Evolutionary conservation across 2,113 vertebrate species (phyloP).

Genomic region (Cheilinus undulatus): DNA sequence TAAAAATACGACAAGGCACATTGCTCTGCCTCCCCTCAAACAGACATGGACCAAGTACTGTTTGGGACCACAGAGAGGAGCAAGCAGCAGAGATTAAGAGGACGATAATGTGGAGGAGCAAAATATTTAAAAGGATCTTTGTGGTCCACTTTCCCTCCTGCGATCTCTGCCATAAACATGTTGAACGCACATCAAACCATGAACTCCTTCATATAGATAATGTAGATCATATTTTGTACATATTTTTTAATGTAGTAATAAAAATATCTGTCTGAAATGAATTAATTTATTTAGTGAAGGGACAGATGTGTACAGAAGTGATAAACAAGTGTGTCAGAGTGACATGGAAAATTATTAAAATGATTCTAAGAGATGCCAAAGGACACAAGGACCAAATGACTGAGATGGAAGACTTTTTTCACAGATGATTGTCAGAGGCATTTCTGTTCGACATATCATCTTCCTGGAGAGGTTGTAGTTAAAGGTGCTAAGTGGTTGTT

Average conservation of each 20-base stretch:
- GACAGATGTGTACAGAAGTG: constrained; percentile 47
- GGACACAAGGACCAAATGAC: constrained; percentile 34
- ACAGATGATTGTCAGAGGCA: constrained; percentile 11
- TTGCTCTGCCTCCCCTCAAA: constrained; percentile 31
- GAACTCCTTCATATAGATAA: constrained; percentile 45
- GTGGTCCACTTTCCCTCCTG: constrained; percentile 34
- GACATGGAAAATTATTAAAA: constrained; percentile 17
- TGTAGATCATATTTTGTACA: constrained; percentile 57
- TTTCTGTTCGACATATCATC: constrained; percentile 26
- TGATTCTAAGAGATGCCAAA: constrained; percentile 5
- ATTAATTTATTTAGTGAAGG: constrained; percentile 82
- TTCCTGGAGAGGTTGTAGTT: constrained; percentile 25
- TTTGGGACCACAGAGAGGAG: constrained; percentile 29
- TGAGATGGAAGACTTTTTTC: constrained; percentile 38
- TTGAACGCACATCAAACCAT: constrained; percentile 38
- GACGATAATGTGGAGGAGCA: constrained; percentile 26
- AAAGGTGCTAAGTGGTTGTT: constrained; percentile 48
- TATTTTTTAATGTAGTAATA: constrained; percentile 24
- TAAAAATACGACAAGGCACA: constrained; percentile 71
- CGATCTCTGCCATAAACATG: constrained; percentile 21
- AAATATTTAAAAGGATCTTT: constrained; percentile 34
- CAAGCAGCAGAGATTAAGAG: constrained; percentile 8
- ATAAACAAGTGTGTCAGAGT: neutral
- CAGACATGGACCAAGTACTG: constrained; percentile 5
- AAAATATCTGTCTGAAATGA: constrained; percentile 55